Evolutionary conservation across 2,113 vertebrate species (phyloP).

Genomic region (Chionomys nivalis): DNA sequence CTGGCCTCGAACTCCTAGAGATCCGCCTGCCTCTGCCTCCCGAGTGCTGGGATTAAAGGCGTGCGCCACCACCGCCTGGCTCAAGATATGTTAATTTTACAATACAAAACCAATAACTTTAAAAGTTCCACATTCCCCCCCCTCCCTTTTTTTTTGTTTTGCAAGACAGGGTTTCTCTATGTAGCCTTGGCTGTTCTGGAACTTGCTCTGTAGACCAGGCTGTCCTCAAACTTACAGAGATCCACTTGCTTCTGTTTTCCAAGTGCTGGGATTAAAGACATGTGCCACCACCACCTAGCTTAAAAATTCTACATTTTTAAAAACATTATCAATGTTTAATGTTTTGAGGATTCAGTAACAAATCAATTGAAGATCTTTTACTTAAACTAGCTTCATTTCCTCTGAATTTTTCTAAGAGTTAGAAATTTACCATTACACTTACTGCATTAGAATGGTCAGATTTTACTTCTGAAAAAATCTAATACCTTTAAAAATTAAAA

Average conservation of each 20-base stretch:
- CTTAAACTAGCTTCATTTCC: slow-evolving; percentile 59
- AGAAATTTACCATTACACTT: slow-evolving; percentile 75
- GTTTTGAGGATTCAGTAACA: slow-evolving; percentile 62
- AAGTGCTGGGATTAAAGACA: not conserved
- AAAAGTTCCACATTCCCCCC: not conserved
- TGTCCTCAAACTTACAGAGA: not conserved
- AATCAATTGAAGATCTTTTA: not conserved
- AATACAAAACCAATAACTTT: not conserved
- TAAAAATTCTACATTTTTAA: not conserved
- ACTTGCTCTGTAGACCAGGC: not conserved
- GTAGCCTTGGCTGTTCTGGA: not conserved
- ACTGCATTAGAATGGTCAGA: slow-evolving; percentile 77
- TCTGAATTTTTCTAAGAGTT: slow-evolving; percentile 56
- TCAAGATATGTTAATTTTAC: not conserved
- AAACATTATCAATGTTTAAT: slow-evolving; percentile 71
- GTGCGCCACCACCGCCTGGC: no score
- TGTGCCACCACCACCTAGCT: not conserved
- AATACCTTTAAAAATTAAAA: slow-evolving; percentile 78
- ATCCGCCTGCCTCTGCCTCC: no score
- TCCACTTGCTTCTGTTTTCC: no score
- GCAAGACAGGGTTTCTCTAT: not conserved
- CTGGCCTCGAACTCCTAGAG: no score
- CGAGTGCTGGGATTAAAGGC: no score
- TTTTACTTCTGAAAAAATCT: slow-evolving; percentile 82
- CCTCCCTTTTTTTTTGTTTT: not conserved